These are phyloP conservation scores for Temnothorax ravouxi DNA, from an alignment of 2,888 invertebrate genomes.

Conservation along the genomic window DNA sequence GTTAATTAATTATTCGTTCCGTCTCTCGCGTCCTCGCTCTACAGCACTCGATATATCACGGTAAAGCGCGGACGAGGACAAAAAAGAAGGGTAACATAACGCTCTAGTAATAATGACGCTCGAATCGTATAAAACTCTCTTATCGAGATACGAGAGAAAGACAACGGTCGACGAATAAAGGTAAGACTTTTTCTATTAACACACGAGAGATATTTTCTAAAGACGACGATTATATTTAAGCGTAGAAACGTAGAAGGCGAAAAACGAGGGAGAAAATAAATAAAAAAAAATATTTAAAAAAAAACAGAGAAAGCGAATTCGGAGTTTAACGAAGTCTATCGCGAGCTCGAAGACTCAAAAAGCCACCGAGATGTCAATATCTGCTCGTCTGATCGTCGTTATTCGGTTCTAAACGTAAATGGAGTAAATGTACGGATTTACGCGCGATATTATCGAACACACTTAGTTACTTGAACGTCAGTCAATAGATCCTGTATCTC, in stretches of 20 bases:
- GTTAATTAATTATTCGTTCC: constrained; percentile 48
- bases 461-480: constrained; percentile 53
- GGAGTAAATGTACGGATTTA: constrained; percentile 37
- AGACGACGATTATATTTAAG: constrained; percentile 42
- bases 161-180: constrained; percentile 42
- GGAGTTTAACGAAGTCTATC: neutral
- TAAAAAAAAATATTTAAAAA: neutral
- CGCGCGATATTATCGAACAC: constrained; percentile 49
- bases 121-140: constrained; percentile 37
- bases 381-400: constrained; percentile 22
- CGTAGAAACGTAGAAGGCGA: neutral
- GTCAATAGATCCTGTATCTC: constrained; percentile 53
- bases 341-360: constrained; percentile 17
- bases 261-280: neutral
- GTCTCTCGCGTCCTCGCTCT: constrained; percentile 46
- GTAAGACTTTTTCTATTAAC: constrained; percentile 50
- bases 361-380: constrained; percentile 18
- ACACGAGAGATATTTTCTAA: constrained; percentile 49
- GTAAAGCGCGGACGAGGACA: constrained; percentile 29
- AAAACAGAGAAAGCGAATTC: neutral
- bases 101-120: constrained; percentile 38
- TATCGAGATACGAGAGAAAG: neutral
- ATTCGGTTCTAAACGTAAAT: constrained; percentile 24
- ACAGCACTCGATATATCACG: constrained; percentile 37
- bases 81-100: constrained; percentile 7